Evolutionary conservation across 1,140 invertebrate genomes (phyloP), one percentile per base, ranked within the genome.

Genomic region (Drosophila eugracilis): DNA sequence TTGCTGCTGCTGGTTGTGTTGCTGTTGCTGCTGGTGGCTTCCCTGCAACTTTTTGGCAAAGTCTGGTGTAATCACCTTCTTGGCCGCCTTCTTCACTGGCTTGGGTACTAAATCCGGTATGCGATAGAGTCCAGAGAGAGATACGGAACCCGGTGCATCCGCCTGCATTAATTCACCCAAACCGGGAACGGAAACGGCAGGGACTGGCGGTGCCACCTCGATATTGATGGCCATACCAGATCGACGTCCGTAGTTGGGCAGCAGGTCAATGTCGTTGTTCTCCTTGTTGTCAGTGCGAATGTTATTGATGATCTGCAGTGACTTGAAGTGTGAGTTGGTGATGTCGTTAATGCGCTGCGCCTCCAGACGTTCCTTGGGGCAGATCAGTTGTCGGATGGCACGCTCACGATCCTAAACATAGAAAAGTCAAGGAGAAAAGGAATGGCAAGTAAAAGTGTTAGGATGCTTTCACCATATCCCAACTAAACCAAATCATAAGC

Each of bases 231-330:
- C 57, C 62, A 72, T 34, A 5, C 65, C 63, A 4, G 48, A 19
- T 1, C 52, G 30, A 0, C 17, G 44, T 4, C 60, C 66, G 7
- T 89, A 88, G 32, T 78, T 78, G 6, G 86, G 86, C 62, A 90
- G 15, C 34, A 91, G 7, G 1, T 90, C 90, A 37, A 91, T 91
- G 39, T 91, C 77, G 47, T 91, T 91, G 58, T 91, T 89, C 63
- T 91, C 91, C 19, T 91, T 90, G 62, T 91, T 91, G 50, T 91
- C 91, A 14, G 90, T 84, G 36, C 66, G 89, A 17, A 91, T 90
- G 50, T 76, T 88, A 26, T 91, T 90, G 42, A 91, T 91, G 28
- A 91, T 90, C 53, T 91, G 90, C 34, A 91, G 66, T 0, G 91
- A 91, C 42, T 91, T 91, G 73, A 91, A 90, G 72, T 91, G 90